Evolutionary conservation across 1,140 invertebrate species (phyloP).

Genomic region (Stenopsyche tienmushanensis): DNA sequence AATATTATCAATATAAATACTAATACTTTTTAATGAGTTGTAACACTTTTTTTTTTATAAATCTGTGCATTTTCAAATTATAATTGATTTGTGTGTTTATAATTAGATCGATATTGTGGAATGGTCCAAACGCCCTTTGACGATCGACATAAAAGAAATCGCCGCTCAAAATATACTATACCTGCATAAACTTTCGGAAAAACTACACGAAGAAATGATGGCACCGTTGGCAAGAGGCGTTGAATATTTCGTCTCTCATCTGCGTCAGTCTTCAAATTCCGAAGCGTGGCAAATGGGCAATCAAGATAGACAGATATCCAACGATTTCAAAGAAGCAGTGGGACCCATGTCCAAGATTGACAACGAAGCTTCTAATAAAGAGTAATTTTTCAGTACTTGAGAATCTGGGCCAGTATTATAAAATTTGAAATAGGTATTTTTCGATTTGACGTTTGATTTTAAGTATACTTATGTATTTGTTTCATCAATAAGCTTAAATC

Average conservation of each 20-base stretch:
- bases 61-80: no score
- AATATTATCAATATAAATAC: conserved; percentile 9
- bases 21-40: not conserved
- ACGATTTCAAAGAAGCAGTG: conserved; percentile 53
- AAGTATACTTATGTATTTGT: no score
- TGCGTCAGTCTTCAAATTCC: conserved; percentile 52
- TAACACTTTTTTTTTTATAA: not conserved
- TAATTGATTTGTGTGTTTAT: not conserved
- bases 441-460: no score
- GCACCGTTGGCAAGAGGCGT: conserved; percentile 52
- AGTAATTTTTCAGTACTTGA: no score
- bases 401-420: no score
- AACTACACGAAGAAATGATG: conserved; percentile 52
- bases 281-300: conserved; percentile 54
- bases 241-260: conserved; percentile 50
- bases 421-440: no score
- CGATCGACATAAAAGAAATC: conserved; percentile 50
- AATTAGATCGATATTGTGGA: conserved; percentile 51
- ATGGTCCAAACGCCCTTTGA: conserved; percentile 50
- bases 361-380: no score
- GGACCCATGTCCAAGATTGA: no score
- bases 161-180: conserved; percentile 53
- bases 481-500: no score
- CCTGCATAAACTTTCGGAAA: conserved; percentile 51
- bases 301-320: conserved; percentile 50